Percentiles rank a stretch among this genome's conserved stretches.
phyloP scores from a whole-genome alignment of 2,888 invertebrate genomes.

The Shargacucullia verbasci region DNA sequence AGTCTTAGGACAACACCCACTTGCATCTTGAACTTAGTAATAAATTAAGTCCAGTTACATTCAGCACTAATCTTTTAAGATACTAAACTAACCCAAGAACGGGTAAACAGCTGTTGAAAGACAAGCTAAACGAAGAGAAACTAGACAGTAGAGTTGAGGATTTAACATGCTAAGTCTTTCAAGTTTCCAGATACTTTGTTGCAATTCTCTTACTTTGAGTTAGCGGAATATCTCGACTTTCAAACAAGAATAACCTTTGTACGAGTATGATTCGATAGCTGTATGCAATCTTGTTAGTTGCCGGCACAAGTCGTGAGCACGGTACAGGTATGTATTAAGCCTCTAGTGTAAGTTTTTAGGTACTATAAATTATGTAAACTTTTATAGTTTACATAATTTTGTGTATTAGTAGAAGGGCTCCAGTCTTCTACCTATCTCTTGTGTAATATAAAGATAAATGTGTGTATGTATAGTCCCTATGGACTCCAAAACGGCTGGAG shows the following conservation, averaged over 20 bases:
- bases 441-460: no score
- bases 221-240: conserved; percentile 3
- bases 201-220: conserved; percentile 4
- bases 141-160: not conserved
- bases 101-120: not conserved
- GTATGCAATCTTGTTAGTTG: not conserved
- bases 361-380: no score
- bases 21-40: conserved; percentile 16
- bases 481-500: no score
- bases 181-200: not conserved
- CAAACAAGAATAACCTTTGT: conserved; percentile 8
- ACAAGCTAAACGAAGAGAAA: not conserved
- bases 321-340: no score
- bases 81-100: conserved; percentile 2
- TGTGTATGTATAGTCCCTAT: no score
- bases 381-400: no score
- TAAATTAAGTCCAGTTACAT: conserved; percentile 3
- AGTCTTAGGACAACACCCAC: not conserved
- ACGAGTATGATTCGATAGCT: conserved; percentile 10
- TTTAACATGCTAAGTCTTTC: not conserved
- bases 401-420: no score
- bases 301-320: no score
- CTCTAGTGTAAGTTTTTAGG: no score
- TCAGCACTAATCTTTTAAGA: conserved; percentile 23
- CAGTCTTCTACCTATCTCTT: no score